Evolutionary conservation across 2,113 vertebrate species (phyloP).

Genomic region (Jacana jacana): DNA sequence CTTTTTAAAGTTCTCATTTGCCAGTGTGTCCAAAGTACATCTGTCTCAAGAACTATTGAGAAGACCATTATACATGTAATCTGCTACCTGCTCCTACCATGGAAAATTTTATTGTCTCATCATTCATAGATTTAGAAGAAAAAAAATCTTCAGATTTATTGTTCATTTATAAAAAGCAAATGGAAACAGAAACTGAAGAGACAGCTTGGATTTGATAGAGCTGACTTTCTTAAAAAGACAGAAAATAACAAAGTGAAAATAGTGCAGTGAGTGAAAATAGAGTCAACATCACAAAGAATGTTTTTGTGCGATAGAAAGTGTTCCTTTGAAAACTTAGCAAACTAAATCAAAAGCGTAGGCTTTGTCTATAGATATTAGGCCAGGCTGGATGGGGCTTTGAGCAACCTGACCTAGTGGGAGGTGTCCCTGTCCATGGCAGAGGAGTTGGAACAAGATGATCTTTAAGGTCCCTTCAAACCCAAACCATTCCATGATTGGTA

Average conservation of each 20-base stretch:
- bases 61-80: neutral
- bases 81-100: neutral
- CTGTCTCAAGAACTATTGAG: neutral
- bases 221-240: neutral
- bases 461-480: neutral
- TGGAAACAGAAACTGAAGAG: neutral
- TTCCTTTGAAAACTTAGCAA: neutral
- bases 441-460: neutral
- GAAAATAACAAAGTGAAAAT: conserved; percentile 18
- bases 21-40: neutral
- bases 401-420: neutral
- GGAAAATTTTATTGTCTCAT: conserved; percentile 7
- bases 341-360: neutral
- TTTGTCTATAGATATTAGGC: neutral
- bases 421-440: neutral
- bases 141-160: conserved; percentile 6
- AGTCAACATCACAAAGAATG: neutral
- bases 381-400: neutral
- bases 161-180: conserved; percentile 19
- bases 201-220: neutral
- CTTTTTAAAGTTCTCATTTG: neutral
- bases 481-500: neutral
- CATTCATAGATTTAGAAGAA: conserved; percentile 17
- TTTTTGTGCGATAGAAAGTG: neutral
- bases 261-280: neutral